These are phyloP conservation scores for Ramphastos sulfuratus DNA, from an alignment of 2,113 vertebrate genomes.

Conservation along the genomic window DNA sequence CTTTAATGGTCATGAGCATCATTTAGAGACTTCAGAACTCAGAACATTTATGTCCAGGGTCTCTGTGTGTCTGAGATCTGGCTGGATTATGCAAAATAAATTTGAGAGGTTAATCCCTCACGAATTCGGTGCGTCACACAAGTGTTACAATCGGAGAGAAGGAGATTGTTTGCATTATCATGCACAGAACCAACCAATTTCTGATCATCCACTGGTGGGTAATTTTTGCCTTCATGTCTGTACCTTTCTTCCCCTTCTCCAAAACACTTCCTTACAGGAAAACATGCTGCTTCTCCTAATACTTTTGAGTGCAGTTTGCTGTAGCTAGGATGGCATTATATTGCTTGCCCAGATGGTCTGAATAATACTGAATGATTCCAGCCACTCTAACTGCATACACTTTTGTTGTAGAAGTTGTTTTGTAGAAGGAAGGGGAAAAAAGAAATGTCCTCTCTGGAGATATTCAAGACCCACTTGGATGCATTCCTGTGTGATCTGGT, in stretches of 20 bases:
- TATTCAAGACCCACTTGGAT: no score
- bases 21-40: not conserved
- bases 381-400: not conserved
- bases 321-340: not conserved
- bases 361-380: not conserved
- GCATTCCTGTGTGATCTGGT: no score
- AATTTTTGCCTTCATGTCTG: not conserved
- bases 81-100: not conserved
- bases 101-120: not conserved
- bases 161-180: not conserved
- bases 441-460: not conserved
- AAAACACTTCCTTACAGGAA: not conserved
- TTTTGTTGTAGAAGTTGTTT: not conserved
- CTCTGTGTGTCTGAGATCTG: not conserved
- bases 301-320: not conserved
- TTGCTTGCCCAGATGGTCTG: conserved; percentile 7
- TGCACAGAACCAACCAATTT: not conserved
- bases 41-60: not conserved
- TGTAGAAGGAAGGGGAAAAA: not conserved
- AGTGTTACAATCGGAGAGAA: not conserved
- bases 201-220: not conserved
- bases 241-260: not conserved
- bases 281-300: not conserved
- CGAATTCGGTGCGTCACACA: not conserved
- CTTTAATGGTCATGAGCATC: not conserved